Conservation (phyloP, 1,140 invertebrate species). For the Halictus rubicundus region DNA sequence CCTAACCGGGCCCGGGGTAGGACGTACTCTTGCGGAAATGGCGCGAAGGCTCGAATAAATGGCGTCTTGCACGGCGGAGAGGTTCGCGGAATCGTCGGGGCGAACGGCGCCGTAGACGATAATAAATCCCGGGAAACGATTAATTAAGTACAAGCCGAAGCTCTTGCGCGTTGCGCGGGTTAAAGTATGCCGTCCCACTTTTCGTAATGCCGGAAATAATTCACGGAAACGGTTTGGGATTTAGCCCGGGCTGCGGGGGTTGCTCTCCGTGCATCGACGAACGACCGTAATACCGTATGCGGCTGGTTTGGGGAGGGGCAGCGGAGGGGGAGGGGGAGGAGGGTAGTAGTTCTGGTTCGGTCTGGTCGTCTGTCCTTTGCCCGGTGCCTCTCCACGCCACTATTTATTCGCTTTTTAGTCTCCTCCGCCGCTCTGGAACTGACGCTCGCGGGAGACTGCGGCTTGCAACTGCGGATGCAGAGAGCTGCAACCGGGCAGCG, state of each 20-base stretch:
- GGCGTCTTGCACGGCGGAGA: constrained; percentile 41
- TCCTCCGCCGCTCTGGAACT: constrained; percentile 7
- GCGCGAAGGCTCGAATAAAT: constrained; percentile 45
- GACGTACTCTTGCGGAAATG: constrained; percentile 20
- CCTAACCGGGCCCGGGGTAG: not conserved
- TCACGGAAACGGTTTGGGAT: constrained; percentile 64
- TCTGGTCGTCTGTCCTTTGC: constrained; percentile 31
- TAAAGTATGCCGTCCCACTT: constrained; percentile 64
- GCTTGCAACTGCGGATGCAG: constrained; percentile 57
- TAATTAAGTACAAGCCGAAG: constrained; percentile 60
- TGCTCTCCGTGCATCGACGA: constrained; percentile 48
- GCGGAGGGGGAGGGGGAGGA: no score
- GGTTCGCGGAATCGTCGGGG: constrained; percentile 34
- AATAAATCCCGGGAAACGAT: constrained; percentile 60
- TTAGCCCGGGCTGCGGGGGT: constrained; percentile 30
- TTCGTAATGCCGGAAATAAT: constrained; percentile 65
- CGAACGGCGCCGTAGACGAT: constrained; percentile 42
- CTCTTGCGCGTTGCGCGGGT: constrained; percentile 40
- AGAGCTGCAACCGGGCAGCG: constrained; percentile 26
- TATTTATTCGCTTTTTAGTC: constrained; percentile 54
- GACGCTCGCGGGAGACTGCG: constrained; percentile 26
- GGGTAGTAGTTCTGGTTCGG: not conserved
- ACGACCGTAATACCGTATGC: constrained; percentile 33
- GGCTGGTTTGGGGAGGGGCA: not conserved
- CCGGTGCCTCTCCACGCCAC: not conserved